A percentile compares a stretch with the other conserved stretches of the same genome.
Evolutionary conservation across 2,888 invertebrate species (phyloP).

Genomic region (Eumacrocentrus americanus): DNA sequence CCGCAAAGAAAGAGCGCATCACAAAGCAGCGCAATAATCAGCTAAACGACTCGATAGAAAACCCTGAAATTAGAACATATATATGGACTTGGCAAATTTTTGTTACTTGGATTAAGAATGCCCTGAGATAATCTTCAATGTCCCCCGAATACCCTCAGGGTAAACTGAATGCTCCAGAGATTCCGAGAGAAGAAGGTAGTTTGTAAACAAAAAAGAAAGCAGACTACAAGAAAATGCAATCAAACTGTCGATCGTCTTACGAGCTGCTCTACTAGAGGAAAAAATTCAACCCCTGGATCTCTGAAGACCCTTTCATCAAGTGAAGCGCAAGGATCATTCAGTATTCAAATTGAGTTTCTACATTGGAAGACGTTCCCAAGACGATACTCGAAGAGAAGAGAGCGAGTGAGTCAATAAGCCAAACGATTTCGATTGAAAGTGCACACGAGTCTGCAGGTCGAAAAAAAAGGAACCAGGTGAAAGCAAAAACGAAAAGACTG

Average conservation of each 20-base stretch:
- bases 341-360: constrained; percentile 11
- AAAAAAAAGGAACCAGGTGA: neutral
- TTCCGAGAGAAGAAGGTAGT: too few relatives aligned
- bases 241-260: constrained; percentile 3
- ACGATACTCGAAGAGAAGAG: neutral
- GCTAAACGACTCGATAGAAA: too few relatives aligned
- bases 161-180: too few relatives aligned
- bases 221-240: constrained; percentile 4
- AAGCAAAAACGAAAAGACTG: neutral
- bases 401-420: neutral
- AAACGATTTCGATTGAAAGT: constrained; percentile 13
- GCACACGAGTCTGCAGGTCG: neutral
- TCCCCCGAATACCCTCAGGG: too few relatives aligned
- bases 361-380: neutral
- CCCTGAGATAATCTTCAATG: too few relatives aligned
- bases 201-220: neutral
- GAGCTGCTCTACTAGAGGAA: neutral
- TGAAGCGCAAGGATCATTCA: constrained; percentile 12
- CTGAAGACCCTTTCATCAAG: constrained; percentile 2
- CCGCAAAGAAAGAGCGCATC: too few relatives aligned
- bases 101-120: too few relatives aligned
- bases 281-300: neutral
- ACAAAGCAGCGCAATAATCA: too few relatives aligned
- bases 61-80: too few relatives aligned
- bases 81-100: too few relatives aligned